Evolutionary conservation across 2,888 invertebrate species (phyloP).

Genomic region (Syrista parreyssii): DNA sequence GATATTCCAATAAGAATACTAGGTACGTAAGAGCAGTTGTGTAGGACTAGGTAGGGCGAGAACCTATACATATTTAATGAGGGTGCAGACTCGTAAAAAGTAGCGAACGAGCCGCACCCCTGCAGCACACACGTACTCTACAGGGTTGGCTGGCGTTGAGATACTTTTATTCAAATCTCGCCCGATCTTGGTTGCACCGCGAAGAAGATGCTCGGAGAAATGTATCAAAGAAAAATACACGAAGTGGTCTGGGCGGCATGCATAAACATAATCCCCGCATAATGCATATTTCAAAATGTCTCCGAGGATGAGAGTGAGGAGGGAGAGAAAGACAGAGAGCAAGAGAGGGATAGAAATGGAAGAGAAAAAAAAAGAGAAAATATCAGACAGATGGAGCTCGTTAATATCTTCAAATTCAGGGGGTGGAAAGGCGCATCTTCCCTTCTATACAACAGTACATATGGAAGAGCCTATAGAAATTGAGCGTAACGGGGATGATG

Average conservation of each 20-base stretch:
- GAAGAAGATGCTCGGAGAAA: conserved; percentile 34
- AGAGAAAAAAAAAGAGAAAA: too few species aligned
- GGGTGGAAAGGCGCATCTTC: too few species aligned
- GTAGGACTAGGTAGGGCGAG: conserved; percentile 35
- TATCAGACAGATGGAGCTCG: too few species aligned
- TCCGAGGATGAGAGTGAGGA: conserved; percentile 23
- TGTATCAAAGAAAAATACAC: conserved; percentile 64
- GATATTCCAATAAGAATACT: conserved; percentile 27
- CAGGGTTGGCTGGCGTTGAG: conserved; percentile 34
- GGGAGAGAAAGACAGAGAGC: too few species aligned
- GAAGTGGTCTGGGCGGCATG: conserved; percentile 58
- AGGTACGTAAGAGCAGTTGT: conserved; percentile 22
- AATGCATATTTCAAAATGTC: conserved; percentile 60
- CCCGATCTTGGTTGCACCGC: conserved; percentile 39
- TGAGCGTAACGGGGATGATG: too few species aligned
- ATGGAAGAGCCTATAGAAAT: too few species aligned
- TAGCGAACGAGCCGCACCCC: conserved; percentile 33
- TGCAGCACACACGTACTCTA: conserved; percentile 34
- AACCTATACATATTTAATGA: conserved; percentile 66
- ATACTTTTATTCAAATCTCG: conserved; percentile 65
- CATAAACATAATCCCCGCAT: conserved; percentile 61
- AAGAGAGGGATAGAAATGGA: too few species aligned
- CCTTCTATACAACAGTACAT: too few species aligned
- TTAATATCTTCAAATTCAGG: too few species aligned
- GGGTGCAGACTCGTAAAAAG: conserved; percentile 59